A percentile compares a stretch with the other conserved stretches of the same genome.
Evolutionary conservation across 2,113 vertebrate genomes (phyloP).

Genomic region (Peromyscus californicus): DNA sequence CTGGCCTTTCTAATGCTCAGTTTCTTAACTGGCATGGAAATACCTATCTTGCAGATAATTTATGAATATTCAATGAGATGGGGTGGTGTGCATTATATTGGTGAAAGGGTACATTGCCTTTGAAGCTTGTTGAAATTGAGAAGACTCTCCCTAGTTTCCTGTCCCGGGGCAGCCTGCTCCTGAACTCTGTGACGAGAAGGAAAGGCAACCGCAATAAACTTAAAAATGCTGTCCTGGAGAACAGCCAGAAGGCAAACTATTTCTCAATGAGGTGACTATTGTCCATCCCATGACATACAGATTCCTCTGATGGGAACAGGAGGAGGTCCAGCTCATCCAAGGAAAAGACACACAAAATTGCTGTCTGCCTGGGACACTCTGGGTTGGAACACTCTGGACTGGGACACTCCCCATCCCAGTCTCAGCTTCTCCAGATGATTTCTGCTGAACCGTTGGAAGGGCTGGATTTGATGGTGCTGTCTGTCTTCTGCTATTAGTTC

Average conservation of each 20-base stretch:
- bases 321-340: not conserved
- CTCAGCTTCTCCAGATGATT: not conserved
- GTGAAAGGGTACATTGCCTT: not conserved
- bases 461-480: not conserved
- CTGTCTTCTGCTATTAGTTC: not conserved
- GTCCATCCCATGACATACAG: not conserved
- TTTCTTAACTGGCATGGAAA: not conserved
- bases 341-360: not conserved
- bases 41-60: not conserved
- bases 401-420: not conserved
- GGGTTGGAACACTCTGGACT: not conserved
- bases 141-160: not conserved
- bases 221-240: not conserved
- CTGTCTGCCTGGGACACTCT: not conserved
- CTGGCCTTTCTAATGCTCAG: not conserved
- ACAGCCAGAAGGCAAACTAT: not conserved
- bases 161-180: no score
- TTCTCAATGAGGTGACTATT: not conserved
- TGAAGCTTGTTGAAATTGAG: not conserved
- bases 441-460: not conserved
- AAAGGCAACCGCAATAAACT: not conserved
- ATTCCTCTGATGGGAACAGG: not conserved
- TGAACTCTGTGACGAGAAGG: no score
- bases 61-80: not conserved
- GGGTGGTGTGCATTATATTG: no score